Evolutionary conservation across 2,113 vertebrate species (phyloP).

Genomic region (Rissa tridactyla): DNA sequence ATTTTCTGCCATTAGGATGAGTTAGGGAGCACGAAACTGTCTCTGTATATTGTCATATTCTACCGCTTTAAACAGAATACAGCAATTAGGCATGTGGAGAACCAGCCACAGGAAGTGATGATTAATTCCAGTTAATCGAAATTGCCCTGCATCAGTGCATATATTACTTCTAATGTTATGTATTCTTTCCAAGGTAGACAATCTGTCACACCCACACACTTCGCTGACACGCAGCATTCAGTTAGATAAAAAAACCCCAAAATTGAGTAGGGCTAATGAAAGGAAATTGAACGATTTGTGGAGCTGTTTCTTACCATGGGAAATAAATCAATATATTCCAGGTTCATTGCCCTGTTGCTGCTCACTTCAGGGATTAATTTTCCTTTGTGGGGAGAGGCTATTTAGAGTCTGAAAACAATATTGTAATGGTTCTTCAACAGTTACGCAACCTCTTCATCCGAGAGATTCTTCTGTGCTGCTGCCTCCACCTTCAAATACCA

Average conservation of each 20-base stretch:
- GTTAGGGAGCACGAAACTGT: background rate
- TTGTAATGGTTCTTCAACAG: background rate
- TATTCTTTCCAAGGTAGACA: background rate
- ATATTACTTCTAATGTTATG: background rate
- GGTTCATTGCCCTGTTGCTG: background rate
- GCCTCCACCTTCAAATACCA: background rate
- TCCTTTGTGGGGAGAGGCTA: background rate
- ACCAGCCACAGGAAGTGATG: background rate
- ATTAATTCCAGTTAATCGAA: background rate
- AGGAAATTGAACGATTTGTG: background rate
- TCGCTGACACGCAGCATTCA: background rate
- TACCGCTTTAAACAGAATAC: background rate
- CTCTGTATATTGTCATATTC: background rate
- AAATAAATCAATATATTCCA: background rate
- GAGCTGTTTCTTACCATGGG: background rate
- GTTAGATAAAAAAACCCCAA: background rate
- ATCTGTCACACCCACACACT: background rate
- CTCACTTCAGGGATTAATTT: background rate
- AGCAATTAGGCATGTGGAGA: background rate
- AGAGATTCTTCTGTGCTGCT: background rate
- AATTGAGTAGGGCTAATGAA: background rate
- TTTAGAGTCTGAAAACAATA: background rate
- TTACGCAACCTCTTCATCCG: background rate
- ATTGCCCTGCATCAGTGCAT: background rate
- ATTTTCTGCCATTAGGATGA: background rate